Percentiles rank a stretch among this genome's conserved stretches.
Evolutionary conservation across 2,113 vertebrate species (phyloP).

Genomic region (Ovis canadensis): DNA sequence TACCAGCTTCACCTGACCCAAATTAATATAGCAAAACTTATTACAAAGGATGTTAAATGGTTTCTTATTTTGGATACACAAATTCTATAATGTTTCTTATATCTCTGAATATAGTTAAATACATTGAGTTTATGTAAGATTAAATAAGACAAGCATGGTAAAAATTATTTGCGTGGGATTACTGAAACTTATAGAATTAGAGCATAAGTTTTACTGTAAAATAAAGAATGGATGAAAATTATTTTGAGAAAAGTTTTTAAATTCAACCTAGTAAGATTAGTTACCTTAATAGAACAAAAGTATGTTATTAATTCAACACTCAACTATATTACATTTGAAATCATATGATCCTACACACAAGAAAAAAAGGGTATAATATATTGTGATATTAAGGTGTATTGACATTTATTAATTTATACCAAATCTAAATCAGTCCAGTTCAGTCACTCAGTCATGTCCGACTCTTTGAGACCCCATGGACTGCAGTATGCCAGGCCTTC

Average conservation of each 20-base stretch:
- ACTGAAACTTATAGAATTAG: neutral
- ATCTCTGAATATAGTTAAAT: neutral
- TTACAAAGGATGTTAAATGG: neutral
- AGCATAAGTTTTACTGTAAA: neutral
- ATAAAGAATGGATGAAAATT: neutral
- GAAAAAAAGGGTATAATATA: neutral
- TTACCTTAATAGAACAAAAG: neutral
- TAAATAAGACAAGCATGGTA: neutral
- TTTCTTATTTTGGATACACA: neutral
- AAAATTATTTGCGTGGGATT: neutral
- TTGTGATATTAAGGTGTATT: neutral
- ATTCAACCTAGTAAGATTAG: neutral
- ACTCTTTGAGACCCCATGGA: neutral
- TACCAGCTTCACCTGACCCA: neutral
- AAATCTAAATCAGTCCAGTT: neutral
- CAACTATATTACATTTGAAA: neutral
- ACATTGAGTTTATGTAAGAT: neutral
- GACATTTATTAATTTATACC: neutral
- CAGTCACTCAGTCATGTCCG: rapidly evolving
- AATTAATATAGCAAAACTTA: neutral
- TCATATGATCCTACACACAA: neutral
- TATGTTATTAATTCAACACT: neutral
- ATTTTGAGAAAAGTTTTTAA: neutral
- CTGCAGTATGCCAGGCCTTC: neutral
- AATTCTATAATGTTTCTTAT: neutral